A percentile compares a stretch with the other conserved stretches of the same genome.
Conservation (phyloP, 2,888 invertebrate species). For the Hofmannophila pseudospretella region DNA sequence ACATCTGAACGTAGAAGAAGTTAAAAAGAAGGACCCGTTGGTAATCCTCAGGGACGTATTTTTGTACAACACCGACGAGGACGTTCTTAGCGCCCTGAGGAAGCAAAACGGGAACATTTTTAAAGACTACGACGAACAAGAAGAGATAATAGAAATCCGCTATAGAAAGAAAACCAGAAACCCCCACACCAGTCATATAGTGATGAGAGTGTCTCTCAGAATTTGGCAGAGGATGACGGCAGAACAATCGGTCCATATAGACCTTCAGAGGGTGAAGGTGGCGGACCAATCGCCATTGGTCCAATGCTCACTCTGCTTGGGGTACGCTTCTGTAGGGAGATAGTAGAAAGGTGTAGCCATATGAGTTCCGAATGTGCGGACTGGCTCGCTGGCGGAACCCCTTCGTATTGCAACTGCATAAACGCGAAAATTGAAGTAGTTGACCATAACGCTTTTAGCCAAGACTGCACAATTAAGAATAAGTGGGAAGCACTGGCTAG, state of each 20-base stretch:
- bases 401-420: not conserved
- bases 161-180: conserved; percentile 4
- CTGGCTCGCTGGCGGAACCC: not conserved
- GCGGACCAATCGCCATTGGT: conserved; percentile 16
- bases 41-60: conserved; percentile 1
- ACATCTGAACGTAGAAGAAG: not conserved
- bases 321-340: not conserved
- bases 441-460: not conserved
- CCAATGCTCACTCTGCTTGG: conserved; percentile 7
- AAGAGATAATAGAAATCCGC: not conserved
- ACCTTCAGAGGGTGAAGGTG: conserved; percentile 9
- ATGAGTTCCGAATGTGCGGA: not conserved
- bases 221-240: not conserved
- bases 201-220: not conserved
- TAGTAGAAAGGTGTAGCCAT: conserved; percentile 4
- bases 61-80: conserved; percentile 1
- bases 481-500: conserved; percentile 12
- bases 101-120: not conserved
- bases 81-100: not conserved
- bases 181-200: conserved; percentile 1
- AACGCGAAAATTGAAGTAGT: not conserved
- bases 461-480: not conserved
- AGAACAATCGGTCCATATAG: conserved; percentile 10
- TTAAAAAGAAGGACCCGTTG: conserved; percentile 1
- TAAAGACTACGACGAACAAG: not conserved